A percentile compares a stretch with the other conserved stretches of the same genome.
These are phyloP conservation scores for Neotoma lepida DNA, from an alignment of 2,113 vertebrate species.

Conservation along the genomic window DNA sequence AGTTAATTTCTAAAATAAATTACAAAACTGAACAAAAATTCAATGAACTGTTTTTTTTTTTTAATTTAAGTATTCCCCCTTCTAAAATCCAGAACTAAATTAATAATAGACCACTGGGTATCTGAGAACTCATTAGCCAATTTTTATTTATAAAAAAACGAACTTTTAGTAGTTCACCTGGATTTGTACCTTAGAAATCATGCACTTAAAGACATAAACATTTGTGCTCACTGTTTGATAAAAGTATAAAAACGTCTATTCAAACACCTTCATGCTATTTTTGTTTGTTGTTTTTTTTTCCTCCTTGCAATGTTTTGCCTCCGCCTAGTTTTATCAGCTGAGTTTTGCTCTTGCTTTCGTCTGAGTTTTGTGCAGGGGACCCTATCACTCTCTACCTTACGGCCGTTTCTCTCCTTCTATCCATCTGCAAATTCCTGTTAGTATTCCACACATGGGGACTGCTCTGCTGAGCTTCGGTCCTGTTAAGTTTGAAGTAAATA, in stretches of 20 bases:
- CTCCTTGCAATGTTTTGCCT: not conserved
- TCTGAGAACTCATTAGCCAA: not conserved
- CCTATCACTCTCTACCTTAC: not conserved
- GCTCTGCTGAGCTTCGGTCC: conserved; percentile 30
- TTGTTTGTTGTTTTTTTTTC: not conserved
- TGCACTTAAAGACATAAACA: not conserved
- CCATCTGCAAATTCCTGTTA: not conserved
- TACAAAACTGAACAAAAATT: not conserved
- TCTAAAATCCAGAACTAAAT: not conserved
- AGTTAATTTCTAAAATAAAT: not conserved
- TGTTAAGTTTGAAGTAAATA: conserved; percentile 73
- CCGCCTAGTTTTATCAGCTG: not conserved
- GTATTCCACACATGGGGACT: conserved; percentile 31
- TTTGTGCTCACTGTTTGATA: not conserved
- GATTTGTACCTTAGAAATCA: not conserved
- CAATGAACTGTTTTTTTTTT: not conserved
- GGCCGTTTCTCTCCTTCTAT: not conserved
- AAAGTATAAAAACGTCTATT: not conserved
- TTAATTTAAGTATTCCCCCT: not conserved
- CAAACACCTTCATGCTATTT: not conserved
- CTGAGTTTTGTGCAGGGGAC: not conserved
- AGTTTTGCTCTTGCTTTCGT: not conserved
- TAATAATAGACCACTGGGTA: not conserved
- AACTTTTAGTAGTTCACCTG: not conserved
- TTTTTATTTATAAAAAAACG: conserved; percentile 4